These are phyloP conservation scores for Nymphicus hollandicus DNA, from an alignment of 2,113 vertebrate species.

Conservation along the genomic window DNA sequence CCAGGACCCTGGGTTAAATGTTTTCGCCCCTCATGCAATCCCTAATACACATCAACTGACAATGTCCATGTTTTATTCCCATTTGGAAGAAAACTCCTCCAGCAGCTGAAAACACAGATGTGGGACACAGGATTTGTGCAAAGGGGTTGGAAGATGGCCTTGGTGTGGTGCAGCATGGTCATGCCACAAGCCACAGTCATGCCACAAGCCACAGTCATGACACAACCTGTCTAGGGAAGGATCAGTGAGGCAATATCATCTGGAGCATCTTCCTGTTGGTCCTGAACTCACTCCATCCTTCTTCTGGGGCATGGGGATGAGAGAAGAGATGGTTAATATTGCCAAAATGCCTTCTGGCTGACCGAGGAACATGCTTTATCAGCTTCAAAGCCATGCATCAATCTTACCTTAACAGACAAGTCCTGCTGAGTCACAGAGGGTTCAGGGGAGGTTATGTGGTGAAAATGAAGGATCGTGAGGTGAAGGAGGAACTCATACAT, in stretches of 20 bases:
- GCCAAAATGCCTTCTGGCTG: not conserved
- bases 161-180: not conserved
- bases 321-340: not conserved
- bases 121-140: not conserved
- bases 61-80: not conserved
- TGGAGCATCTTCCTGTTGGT: not conserved
- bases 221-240: not conserved
- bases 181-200: fast-evolving
- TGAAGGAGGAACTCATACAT: not conserved
- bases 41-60: fast-evolving
- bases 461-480: not conserved
- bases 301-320: not conserved
- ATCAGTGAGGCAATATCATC: fast-evolving
- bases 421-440: not conserved
- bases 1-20: not conserved
- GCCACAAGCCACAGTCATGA: not conserved
- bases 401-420: not conserved
- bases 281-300: not conserved
- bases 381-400: not conserved
- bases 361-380: not conserved
- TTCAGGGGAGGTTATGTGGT: not conserved
- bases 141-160: not conserved
- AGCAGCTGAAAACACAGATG: fast-evolving
- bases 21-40: not conserved
- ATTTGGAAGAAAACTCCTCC: not conserved